These are phyloP conservation scores for Apteryx owenii DNA, from an alignment of 2,113 vertebrate species.

Conservation along the genomic window DNA sequence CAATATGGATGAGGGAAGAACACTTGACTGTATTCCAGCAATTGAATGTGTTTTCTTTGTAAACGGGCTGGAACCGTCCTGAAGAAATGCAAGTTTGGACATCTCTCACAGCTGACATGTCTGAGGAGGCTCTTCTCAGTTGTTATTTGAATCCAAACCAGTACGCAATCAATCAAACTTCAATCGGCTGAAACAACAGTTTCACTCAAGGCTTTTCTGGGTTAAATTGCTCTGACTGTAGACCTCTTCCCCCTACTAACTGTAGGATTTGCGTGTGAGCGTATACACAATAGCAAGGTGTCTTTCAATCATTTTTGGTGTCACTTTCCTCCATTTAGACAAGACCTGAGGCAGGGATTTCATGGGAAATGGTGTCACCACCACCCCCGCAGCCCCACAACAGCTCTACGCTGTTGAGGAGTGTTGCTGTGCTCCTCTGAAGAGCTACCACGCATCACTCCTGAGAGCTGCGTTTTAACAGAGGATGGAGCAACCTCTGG, in stretches of 20 bases:
- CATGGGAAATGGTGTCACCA: neutral
- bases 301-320: neutral
- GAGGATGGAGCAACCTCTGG: neutral
- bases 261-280: neutral
- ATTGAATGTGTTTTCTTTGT: neutral
- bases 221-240: neutral
- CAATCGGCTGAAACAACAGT: neutral
- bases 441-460: neutral
- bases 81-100: neutral
- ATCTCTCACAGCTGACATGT: neutral
- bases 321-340: neutral
- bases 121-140: neutral
- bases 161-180: neutral
- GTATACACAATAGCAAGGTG: neutral
- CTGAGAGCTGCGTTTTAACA: neutral
- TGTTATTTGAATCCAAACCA: neutral
- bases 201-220: rapidly evolving
- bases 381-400: too few species aligned
- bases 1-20: neutral
- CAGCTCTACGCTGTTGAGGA: neutral
- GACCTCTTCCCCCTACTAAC: rapidly evolving
- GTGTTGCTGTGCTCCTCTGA: neutral
- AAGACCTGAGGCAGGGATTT: neutral
- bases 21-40: neutral
- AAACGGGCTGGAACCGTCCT: neutral